Base-by-base conservation (phyloP, 2,888 invertebrate genomes). In the Melitaea athalia region DNA sequence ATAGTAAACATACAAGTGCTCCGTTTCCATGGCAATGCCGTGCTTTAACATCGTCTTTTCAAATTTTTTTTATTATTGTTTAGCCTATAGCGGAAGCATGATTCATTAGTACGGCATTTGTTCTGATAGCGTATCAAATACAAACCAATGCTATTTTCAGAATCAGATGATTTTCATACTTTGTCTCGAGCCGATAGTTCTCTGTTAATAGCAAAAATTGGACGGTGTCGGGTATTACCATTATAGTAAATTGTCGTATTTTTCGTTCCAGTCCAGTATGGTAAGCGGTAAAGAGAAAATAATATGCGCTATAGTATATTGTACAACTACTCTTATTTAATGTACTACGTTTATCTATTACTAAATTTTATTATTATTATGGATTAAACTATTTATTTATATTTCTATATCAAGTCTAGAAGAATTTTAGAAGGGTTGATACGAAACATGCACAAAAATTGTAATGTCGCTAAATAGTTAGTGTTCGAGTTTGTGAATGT, bases 141-240 rank as follows among this genome's bases (percentile, higher is more conserved):
- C 95, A 94, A 95, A 96, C 96, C 95, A 99, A 95, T 84, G 98
- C 97, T 92, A 99, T 97, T 95, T 99, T 99, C 92, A 97, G 96
- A 93, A 99, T 98, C 90, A 99, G 96, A 93, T 99, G 98, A 91
- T 98, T 98, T 94, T 99, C 98, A 94, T 98, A 98, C 91, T 98
- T 97, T 89, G 98, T 98, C 94, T 98, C 98, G 88, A 98, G 96
- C 81, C 98, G 96, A 94, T 99, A 98, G 94, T 99, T 99, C 94
- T 99, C 99, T 99, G 95, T 94, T 93, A 72, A 61, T 17, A 7
- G 50, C 69, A 71, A 72, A 72, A 70, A 66, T 67, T 63, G 70
- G 49, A 68, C 62, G 67, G 64, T 59, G 69, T 81, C 78, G 77
- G 38, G 80, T 80, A 79, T 85, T 81, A 85, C 82, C 83, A 80